Conservation (phyloP, 2,797 vertebrate genomes). For the Prionace glauca region DNA sequence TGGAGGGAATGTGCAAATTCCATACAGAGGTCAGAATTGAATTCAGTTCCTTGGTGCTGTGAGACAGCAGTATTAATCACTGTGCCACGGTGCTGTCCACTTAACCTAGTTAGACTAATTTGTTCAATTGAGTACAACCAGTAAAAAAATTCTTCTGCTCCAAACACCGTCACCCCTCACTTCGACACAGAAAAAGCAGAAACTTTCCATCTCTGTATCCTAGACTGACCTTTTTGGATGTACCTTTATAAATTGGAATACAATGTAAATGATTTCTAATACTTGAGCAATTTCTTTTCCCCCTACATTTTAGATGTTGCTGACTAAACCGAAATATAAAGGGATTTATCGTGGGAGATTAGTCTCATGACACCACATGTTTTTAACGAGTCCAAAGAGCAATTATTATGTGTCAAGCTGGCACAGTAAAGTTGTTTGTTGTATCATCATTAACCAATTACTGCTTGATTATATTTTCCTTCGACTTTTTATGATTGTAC, state of each 20-base stretch:
- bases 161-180: neutral
- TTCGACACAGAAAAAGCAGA: too few species aligned
- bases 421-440: constrained; percentile 63
- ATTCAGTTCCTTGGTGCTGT: too few species aligned
- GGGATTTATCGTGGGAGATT: constrained; percentile 70
- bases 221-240: constrained; percentile 41
- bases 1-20: too few species aligned
- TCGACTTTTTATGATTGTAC: constrained; percentile 62
- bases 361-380: constrained; percentile 64
- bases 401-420: constrained; percentile 53
- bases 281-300: neutral
- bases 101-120: neutral
- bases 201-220: constrained; percentile 33
- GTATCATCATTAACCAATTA: constrained; percentile 72
- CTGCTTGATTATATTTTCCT: constrained; percentile 71
- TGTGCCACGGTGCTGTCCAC: too few species aligned
- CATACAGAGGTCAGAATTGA: too few species aligned
- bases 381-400: constrained; percentile 72
- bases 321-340: constrained; percentile 48
- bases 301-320: neutral
- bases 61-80: too few species aligned
- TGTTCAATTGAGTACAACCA: neutral
- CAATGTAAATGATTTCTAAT: constrained; percentile 41
- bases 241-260: constrained; percentile 46
- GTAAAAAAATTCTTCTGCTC: neutral